These are phyloP conservation scores for Hydrocynus forskahlii DNA, from an alignment of 2,797 vertebrate genomes.

Conservation along the genomic window DNA sequence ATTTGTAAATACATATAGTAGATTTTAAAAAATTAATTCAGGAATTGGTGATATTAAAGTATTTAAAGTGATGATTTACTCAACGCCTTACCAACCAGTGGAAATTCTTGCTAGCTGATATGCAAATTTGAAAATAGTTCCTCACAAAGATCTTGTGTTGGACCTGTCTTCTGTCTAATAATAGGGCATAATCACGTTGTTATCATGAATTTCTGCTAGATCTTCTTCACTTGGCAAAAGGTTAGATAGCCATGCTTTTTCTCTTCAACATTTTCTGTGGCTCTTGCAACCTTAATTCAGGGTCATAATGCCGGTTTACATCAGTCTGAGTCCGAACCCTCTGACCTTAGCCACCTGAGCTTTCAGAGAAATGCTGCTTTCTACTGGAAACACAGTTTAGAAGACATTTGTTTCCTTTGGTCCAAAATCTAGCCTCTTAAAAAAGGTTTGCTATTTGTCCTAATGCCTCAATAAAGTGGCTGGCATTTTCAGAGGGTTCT, in stretches of 20 bases:
- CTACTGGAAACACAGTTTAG: conserved; percentile 9
- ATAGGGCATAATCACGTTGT: not conserved
- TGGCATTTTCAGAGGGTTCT: conserved; percentile 28
- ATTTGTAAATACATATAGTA: not conserved
- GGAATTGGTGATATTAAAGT: not conserved
- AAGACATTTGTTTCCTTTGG: conserved; percentile 23
- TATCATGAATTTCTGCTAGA: not conserved
- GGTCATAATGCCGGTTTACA: conserved; percentile 28
- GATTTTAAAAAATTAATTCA: not conserved
- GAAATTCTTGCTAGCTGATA: not conserved
- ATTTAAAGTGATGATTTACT: not conserved
- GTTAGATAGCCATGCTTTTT: conserved; percentile 35
- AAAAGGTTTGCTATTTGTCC: conserved; percentile 28
- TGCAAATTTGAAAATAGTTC: not conserved
- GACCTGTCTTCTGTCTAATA: not conserved
- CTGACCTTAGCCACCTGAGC: conserved; percentile 16
- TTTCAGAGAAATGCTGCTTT: not conserved
- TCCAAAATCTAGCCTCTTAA: conserved; percentile 11
- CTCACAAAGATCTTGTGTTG: not conserved
- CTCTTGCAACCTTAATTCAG: not conserved
- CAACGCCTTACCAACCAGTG: not conserved
- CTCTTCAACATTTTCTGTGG: conserved; percentile 10
- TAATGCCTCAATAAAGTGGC: not conserved
- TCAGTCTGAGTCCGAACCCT: conserved; percentile 30
- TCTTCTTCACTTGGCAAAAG: conserved; percentile 36